phyloP scores from a whole-genome alignment of 2,888 invertebrate species.

The Bhutanitis thaidina region DNA sequence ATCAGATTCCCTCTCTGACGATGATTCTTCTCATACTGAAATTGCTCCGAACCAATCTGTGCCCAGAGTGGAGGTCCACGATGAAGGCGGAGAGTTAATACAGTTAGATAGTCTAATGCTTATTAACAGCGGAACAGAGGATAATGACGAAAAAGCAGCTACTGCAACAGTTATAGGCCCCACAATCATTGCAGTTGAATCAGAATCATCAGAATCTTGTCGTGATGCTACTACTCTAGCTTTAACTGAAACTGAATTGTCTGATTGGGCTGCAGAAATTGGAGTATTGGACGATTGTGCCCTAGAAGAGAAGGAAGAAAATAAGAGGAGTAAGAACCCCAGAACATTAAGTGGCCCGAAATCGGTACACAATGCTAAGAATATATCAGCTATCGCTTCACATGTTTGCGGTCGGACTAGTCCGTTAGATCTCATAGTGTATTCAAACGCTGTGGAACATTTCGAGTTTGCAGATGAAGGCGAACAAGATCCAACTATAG shows the following conservation, averaged over 20 bases:
- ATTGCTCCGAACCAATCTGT: constrained; percentile 71
- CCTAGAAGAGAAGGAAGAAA: constrained; percentile 56
- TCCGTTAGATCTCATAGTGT: constrained; percentile 49
- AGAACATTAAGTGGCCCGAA: constrained; percentile 59
- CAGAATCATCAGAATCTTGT: constrained; percentile 83
- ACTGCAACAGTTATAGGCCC: constrained; percentile 62
- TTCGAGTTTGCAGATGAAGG: constrained; percentile 94
- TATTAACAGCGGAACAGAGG: constrained; percentile 49
- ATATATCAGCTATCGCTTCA: constrained; percentile 54
- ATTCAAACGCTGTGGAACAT: constrained; percentile 84
- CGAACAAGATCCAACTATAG: constrained; percentile 87
- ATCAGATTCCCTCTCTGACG: constrained; percentile 78
- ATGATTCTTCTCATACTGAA: constrained; percentile 60
- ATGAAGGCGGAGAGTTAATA: constrained; percentile 84
- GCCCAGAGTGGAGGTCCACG: constrained; percentile 86
- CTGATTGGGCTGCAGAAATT: constrained; percentile 93
- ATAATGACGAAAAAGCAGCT: constrained; percentile 45
- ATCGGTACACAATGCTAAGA: constrained; percentile 60
- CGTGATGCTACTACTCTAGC: constrained; percentile 86
- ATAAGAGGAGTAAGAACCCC: constrained; percentile 51
- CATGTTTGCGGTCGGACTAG: constrained; percentile 68
- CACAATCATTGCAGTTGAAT: constrained; percentile 59
- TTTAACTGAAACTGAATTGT: constrained; percentile 92
- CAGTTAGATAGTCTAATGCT: constrained; percentile 81
- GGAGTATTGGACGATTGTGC: constrained; percentile 88